A percentile compares a stretch with the other conserved stretches of the same genome.
phyloP scores from a whole-genome alignment of 2,113 vertebrate genomes.

The Eptatretus burgeri region DNA sequence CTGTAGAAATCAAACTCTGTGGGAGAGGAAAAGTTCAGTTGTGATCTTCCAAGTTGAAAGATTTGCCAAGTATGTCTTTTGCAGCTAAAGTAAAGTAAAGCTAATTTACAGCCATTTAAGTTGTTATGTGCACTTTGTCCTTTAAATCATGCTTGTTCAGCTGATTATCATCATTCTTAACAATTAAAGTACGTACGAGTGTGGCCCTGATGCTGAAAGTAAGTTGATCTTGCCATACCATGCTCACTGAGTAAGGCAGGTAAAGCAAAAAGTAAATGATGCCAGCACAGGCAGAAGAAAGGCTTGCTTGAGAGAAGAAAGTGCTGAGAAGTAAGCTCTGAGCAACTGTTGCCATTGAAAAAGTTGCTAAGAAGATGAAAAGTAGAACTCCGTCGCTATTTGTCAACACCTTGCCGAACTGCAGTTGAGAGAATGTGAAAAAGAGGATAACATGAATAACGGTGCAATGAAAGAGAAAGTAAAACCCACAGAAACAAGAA shows the following conservation, averaged over 20 bases:
- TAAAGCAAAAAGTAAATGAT: conserved; percentile 4
- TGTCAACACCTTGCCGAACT: conserved; percentile 8
- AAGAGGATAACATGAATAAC: no score
- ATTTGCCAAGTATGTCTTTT: neutral
- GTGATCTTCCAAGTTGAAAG: neutral
- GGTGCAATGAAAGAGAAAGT: no score
- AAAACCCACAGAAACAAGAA: no score
- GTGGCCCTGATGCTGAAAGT: conserved; percentile 12
- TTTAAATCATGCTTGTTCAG: no score
- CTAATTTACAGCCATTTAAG: neutral
- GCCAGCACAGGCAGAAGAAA: conserved; percentile 5
- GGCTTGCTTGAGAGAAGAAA: neutral
- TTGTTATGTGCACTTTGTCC: no score
- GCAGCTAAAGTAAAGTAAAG: neutral
- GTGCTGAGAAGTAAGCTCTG: conserved; percentile 8
- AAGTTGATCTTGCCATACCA: conserved; percentile 10
- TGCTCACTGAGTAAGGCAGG: conserved; percentile 10
- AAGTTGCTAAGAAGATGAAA: conserved; percentile 4
- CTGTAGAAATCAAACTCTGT: conserved; percentile 6
- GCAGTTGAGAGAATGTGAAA: neutral
- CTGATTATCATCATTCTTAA: accelerated
- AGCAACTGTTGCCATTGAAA: conserved; percentile 6
- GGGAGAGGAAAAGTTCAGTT: neutral
- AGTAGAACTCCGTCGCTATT: conserved; percentile 8
- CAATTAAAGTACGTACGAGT: conserved; percentile 10